Conservation (phyloP, 2,797 vertebrate species). For the Enteromius afrohamiltoni region DNA sequence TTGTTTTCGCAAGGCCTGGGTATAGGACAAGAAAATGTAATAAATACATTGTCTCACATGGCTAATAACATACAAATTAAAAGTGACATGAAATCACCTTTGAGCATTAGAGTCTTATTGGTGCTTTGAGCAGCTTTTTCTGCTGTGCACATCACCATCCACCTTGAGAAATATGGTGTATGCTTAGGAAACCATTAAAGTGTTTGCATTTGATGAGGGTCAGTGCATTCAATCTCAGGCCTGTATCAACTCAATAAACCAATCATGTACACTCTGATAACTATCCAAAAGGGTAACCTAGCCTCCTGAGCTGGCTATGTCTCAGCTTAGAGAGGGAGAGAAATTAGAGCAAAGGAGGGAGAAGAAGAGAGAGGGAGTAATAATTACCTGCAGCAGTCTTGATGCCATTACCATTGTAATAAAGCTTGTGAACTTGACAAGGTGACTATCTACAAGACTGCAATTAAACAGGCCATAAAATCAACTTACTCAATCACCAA, state of each 20-base stretch:
- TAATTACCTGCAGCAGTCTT: slow-evolving; percentile 65
- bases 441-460: slow-evolving; percentile 72
- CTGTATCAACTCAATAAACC: slow-evolving; percentile 61
- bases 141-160: slow-evolving; percentile 27
- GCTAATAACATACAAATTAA: slow-evolving; percentile 50
- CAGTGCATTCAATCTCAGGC: slow-evolving; percentile 62
- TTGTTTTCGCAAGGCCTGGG: neutral
- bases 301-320: slow-evolving; percentile 59
- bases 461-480: slow-evolving; percentile 77
- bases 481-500: slow-evolving; percentile 71
- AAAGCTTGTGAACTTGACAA: slow-evolving; percentile 78
- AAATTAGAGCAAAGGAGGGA: slow-evolving; percentile 44
- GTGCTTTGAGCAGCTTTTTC: slow-evolving; percentile 23
- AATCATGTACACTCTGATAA: slow-evolving; percentile 65
- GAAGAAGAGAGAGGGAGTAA: slow-evolving; percentile 60
- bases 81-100: slow-evolving; percentile 36
- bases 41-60: neutral
- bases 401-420: slow-evolving; percentile 73
- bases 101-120: slow-evolving; percentile 21
- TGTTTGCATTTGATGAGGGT: slow-evolving; percentile 61
- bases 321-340: slow-evolving; percentile 54
- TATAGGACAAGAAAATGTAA: neutral
- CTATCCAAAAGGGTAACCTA: slow-evolving; percentile 66
- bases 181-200: slow-evolving; percentile 64
- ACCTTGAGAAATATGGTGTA: slow-evolving; percentile 55